Evolutionary conservation across 2,797 vertebrate genomes (phyloP), one percentile per base, ranked within the genome.

Genomic region (Gymnoscopelus braueri): DNA sequence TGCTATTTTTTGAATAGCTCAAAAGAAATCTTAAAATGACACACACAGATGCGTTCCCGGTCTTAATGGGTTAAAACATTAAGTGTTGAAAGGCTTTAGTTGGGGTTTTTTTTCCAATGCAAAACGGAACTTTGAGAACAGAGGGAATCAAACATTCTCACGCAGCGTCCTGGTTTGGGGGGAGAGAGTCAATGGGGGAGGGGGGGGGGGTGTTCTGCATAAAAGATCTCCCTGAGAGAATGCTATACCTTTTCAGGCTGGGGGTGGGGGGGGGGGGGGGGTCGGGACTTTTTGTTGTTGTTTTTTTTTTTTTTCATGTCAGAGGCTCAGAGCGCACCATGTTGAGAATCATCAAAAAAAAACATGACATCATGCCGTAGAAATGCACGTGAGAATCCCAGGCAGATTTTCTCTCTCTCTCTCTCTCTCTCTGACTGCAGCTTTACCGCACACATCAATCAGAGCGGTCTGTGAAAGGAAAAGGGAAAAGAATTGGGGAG

Each of bases 321-420:
- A 60, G 58, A 24, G 39, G 72, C 77, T 67, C 67, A 84, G 48
- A 61, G 60, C 60, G 61, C 60, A 73, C 60, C 32, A 63, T 67
- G 50, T 10, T 71, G 68, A 75, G 61, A 69, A 74, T 65, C 69
- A 70, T 74, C 63, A 72, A 87, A 83, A 81, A 44, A 44, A 44
- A 44, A 44, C 88, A 89, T 91, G 63, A 88, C 88, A 77, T 91
- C 87, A 88, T 77, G 72, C 62, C n/a, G 63, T 65, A 87, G 82
- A 82, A 85, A 90, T 84, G 82, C 77, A 71, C 14, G 4, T 65
- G 79, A 70, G 70, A 60, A 59, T 77, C 68, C 69, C 39, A 48
- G 74, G 56, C 39, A 44, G 39, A 44, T 44, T 44, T 29, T 9
- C 39, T 44, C 39, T 44, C 7, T 10, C 39, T 10, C 39, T 39